phyloP scores from a whole-genome alignment of 2,888 invertebrate species.

The Drosophila mettleri region DNA sequence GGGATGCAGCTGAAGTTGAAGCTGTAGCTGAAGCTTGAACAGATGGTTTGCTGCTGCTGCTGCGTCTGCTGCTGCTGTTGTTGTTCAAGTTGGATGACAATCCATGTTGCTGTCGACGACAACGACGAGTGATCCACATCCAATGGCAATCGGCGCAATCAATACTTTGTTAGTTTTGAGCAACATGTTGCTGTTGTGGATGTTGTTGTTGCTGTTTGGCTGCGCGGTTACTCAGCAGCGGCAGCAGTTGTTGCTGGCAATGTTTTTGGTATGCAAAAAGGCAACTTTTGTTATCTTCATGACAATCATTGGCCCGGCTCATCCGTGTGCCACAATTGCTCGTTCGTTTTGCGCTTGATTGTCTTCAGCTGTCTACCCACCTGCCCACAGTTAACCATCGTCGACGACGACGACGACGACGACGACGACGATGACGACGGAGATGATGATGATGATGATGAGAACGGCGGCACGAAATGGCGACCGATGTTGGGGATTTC shows the following conservation, averaged over 20 bases:
- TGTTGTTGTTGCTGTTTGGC: constrained; percentile 40
- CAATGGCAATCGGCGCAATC: constrained; percentile 78
- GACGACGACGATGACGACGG: constrained; percentile 26
- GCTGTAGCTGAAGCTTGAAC: constrained; percentile 2
- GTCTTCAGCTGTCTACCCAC: constrained; percentile 55
- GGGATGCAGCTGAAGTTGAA: constrained; percentile 45
- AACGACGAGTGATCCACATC: constrained; percentile 76
- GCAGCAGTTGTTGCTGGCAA: constrained; percentile 51
- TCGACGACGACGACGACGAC: constrained; percentile 14
- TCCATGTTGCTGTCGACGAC: constrained; percentile 75
- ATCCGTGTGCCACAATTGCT: constrained; percentile 80
- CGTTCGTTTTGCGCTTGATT: constrained; percentile 79
- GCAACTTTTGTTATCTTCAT: constrained; percentile 81
- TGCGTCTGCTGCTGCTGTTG: constrained; percentile 7
- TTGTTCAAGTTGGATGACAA: constrained; percentile 66
- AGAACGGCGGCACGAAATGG: constrained; percentile 66
- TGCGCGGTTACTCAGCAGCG: constrained; percentile 18
- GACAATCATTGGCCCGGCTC: constrained; percentile 77
- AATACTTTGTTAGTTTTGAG: constrained; percentile 80
- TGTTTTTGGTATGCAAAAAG: constrained; percentile 81
- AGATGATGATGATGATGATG: constrained; percentile 59
- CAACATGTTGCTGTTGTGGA: constrained; percentile 71
- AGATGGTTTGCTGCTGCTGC: constrained; percentile 25
- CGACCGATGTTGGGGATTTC: constrained; percentile 58
- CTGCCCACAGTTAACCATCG: constrained; percentile 20